phyloP scores from a whole-genome alignment of 1,140 invertebrate genomes.

The Bathynomus jamesi region DNA sequence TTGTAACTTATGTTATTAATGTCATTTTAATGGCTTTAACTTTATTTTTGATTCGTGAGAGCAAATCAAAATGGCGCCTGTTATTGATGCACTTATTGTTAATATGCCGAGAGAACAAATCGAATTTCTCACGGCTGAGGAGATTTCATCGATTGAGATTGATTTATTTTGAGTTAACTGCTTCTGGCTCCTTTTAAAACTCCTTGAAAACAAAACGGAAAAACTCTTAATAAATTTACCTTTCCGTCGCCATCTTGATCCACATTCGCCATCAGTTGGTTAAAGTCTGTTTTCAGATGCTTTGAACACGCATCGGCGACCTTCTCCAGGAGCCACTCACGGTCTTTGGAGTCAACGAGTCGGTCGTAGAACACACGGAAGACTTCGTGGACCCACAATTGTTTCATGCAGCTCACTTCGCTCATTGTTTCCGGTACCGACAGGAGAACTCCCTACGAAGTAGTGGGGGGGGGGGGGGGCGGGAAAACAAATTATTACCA shows the following conservation, averaged over 20 bases:
- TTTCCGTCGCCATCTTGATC: slow-evolving; percentile 47
- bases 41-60: too few relatives aligned
- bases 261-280: slow-evolving; percentile 49
- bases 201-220: background rate
- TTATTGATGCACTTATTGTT: too few relatives aligned
- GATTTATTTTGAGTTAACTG: too few relatives aligned
- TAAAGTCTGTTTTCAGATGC: slow-evolving; percentile 49
- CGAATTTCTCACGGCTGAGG: too few relatives aligned
- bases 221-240: slow-evolving; percentile 31
- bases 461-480: too few relatives aligned
- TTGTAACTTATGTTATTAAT: too few relatives aligned
- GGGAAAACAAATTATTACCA: too few relatives aligned
- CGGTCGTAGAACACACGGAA: slow-evolving; percentile 89
- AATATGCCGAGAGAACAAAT: too few relatives aligned
- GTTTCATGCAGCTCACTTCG: slow-evolving; percentile 76
- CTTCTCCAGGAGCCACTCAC: slow-evolving; percentile 66
- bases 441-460: slow-evolving; percentile 71
- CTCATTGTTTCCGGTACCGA: slow-evolving; percentile 87
- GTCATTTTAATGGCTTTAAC: too few relatives aligned
- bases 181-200: too few relatives aligned
- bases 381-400: slow-evolving; percentile 90
- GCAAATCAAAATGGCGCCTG: too few relatives aligned
- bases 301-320: slow-evolving; percentile 44
- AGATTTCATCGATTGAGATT: too few relatives aligned
- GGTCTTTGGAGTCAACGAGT: slow-evolving; percentile 70